Evolutionary conservation across 1,140 invertebrate species (phyloP).

Genomic region (Mactra quadrangularis): DNA sequence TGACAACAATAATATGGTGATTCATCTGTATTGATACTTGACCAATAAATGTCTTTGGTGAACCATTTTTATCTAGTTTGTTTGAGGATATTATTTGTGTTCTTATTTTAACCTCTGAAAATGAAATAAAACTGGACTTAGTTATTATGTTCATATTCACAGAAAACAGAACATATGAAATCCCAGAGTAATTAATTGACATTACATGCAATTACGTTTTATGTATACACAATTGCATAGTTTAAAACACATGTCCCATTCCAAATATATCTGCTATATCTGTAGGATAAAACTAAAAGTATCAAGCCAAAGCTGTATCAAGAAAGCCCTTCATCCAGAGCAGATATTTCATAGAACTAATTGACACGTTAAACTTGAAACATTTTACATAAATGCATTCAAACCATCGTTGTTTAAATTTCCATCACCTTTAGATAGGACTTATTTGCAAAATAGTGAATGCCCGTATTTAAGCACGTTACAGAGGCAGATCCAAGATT

Average conservation of each 20-base stretch:
- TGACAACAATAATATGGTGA: slow-evolving; percentile 2
- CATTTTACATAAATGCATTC: no score
- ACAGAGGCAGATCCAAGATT: no score
- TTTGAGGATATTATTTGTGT: slow-evolving; percentile 5
- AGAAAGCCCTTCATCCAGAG: no score
- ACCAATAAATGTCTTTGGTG: slow-evolving; percentile 18
- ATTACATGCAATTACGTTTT: background rate
- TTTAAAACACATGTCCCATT: background rate
- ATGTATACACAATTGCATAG: background rate
- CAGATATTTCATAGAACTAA: no score
- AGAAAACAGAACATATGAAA: background rate
- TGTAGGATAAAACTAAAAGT: no score
- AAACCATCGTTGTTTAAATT: no score
- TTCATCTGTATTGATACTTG: background rate
- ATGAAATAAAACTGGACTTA: background rate
- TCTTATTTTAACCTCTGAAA: slow-evolving; percentile 1
- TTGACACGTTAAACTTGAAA: no score
- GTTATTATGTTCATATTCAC: background rate
- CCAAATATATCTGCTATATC: no score
- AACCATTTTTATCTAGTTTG: background rate
- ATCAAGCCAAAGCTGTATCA: no score
- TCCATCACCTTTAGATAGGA: no score
- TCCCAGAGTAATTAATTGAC: background rate
- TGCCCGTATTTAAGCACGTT: no score
- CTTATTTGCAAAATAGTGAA: no score